Evolutionary conservation across 2,797 vertebrate species (phyloP).

Genomic region (Babyrousa celebensis): DNA sequence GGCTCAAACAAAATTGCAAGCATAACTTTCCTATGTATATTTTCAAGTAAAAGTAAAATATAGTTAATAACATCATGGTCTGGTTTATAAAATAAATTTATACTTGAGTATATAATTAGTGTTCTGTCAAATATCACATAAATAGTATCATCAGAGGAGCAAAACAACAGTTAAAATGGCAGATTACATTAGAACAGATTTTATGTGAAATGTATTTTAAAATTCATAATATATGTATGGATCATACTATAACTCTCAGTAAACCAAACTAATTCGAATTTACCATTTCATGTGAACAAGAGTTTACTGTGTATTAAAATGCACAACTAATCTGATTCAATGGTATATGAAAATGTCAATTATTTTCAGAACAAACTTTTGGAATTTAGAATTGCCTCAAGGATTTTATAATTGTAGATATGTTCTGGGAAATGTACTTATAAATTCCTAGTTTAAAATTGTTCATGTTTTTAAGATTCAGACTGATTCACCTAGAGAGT

Average conservation of each 20-base stretch:
- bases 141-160: background rate
- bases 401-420: slow-evolving; percentile 50
- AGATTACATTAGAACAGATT: background rate
- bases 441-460: slow-evolving; percentile 39
- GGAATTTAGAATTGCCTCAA: slow-evolving; percentile 62
- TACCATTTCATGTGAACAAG: slow-evolving; percentile 13
- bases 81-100: slow-evolving; percentile 10
- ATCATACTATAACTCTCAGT: background rate
- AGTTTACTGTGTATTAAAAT: slow-evolving; percentile 51
- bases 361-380: slow-evolving; percentile 67
- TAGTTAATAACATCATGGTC: background rate
- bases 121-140: background rate
- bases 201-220: slow-evolving; percentile 28
- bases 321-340: slow-evolving; percentile 29
- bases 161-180: background rate
- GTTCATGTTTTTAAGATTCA: slow-evolving; percentile 15
- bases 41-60: background rate
- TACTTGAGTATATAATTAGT: background rate
- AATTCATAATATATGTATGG: background rate
- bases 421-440: slow-evolving; percentile 48
- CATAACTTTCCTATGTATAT: background rate
- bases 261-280: slow-evolving; percentile 39
- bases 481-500: slow-evolving; percentile 2
- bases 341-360: slow-evolving; percentile 62
- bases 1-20: background rate